Evolutionary conservation across 2,113 vertebrate genomes (phyloP), one percentile per base, ranked within the genome.

Genomic region (Otocyon megalotis): DNA sequence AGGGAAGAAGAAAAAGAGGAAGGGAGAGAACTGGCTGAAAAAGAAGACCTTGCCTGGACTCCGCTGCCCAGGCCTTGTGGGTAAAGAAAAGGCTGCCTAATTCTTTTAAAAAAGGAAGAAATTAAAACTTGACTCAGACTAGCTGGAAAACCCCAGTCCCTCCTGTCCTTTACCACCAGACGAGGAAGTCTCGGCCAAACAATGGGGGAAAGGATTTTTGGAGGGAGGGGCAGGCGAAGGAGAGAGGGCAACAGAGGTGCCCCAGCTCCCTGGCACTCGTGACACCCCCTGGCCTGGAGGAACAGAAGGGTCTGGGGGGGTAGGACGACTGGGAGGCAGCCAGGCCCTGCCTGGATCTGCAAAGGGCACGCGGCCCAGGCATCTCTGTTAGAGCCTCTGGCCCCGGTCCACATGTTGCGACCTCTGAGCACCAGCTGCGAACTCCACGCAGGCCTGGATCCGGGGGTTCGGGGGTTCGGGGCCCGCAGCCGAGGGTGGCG

Each of bases 71-170:
- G 43, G 28, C 5, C 58, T 20, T 35, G 24, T 1, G 32, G 79
- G 60, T 48, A 79, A 87, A 90, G 80, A 76, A 50, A 56, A 88
- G 37, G 15, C 35, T 19, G 26, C 6, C 13, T 2, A 9, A 8
- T 5, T 35, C 12, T 16, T 48, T 26, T 88, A 50, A 43, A 87
- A 81, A 88, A 81, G 87, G 71, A 93, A 67, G 77, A 87, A 60
- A 48, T 56, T 10, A 6, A 62, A 88, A 30, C 60, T 76, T 16
- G 37, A 43, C 7, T 20, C 54, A 90, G 93, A 77, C 60, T 9
- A 19, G 83, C 35, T 67, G 90, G 96, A 94, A 97, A 98, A 62
- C 87, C 86, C 92, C 96, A 71, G 69, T 28, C 32, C 32, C 53
- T 58, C 87, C 87, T 0, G 2, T 37, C 35, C 50, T 85, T 67